phyloP scores from a whole-genome alignment of 2,888 invertebrate species.

The Neria commutata region DNA sequence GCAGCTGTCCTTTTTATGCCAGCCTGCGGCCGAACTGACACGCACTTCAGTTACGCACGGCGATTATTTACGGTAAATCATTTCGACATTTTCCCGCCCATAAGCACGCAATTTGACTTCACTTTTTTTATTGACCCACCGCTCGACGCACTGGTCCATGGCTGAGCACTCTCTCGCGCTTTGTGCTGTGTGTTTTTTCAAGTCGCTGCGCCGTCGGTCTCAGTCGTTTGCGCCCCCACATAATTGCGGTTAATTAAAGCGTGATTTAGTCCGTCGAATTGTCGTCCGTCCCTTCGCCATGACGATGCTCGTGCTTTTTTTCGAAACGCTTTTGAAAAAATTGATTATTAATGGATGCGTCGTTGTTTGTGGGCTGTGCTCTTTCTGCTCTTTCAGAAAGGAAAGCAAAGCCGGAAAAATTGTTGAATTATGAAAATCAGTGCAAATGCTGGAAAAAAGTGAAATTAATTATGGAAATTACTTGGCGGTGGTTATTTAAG shows the following conservation, averaged over 20 bases:
- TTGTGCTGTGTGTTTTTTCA: slow-evolving; percentile 49
- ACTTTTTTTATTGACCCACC: slow-evolving; percentile 24
- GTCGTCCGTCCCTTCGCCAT: neutral
- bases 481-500: neutral
- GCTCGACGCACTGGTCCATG: neutral
- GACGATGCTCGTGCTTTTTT: slow-evolving; percentile 1
- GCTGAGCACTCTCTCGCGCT: slow-evolving; percentile 28
- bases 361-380: neutral
- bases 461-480: slow-evolving; percentile 51
- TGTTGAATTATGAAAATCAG: slow-evolving; percentile 40
- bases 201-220: slow-evolving; percentile 27
- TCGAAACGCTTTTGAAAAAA: slow-evolving; percentile 19
- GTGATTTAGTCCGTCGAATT: slow-evolving; percentile 29
- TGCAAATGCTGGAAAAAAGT: slow-evolving; percentile 42
- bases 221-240: slow-evolving; percentile 44
- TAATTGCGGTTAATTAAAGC: slow-evolving; percentile 57
- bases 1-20: too few species aligned
- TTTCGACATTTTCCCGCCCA: slow-evolving; percentile 53
- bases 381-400: neutral
- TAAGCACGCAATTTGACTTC: slow-evolving; percentile 55
- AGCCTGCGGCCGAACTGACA: neutral
- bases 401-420: neutral
- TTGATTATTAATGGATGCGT: slow-evolving; percentile 33
- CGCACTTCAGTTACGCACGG: neutral
- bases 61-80: slow-evolving; percentile 56